A percentile compares a stretch with the other conserved stretches of the same genome.
phyloP scores from a whole-genome alignment of 2,113 vertebrate species.

The Colossoma macropomum region DNA sequence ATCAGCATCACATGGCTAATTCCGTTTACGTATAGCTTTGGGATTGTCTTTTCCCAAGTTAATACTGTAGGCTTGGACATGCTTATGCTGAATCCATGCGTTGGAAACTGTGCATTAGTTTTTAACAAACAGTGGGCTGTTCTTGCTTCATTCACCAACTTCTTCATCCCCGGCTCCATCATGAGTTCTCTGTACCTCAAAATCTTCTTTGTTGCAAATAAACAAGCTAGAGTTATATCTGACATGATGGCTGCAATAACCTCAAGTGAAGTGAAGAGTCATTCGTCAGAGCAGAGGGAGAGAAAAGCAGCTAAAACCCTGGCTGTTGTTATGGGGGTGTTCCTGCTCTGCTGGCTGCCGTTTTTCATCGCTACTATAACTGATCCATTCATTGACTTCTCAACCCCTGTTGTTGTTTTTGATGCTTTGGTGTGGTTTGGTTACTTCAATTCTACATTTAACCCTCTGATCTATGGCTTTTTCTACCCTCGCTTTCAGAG shows the following conservation, averaged over 20 bases:
- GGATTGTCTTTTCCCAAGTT: conserved; percentile 3
- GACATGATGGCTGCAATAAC: background rate
- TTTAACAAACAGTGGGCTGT: conserved; percentile 39
- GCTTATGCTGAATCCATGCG: conserved; percentile 1
- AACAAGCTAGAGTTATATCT: conserved; percentile 31
- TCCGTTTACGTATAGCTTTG: conserved; percentile 9
- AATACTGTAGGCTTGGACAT: background rate
- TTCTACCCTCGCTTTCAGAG: conserved; percentile 53
- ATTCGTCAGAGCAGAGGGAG: conserved; percentile 19
- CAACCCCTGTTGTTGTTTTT: conserved; percentile 46
- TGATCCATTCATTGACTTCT: conserved; percentile 45
- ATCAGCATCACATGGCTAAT: conserved; percentile 35
- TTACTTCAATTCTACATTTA: conserved; percentile 54
- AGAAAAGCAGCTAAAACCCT: conserved; percentile 44
- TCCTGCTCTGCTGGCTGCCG: too few species aligned
- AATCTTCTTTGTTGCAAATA: conserved; percentile 33
- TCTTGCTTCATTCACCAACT: background rate
- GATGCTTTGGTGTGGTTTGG: conserved; percentile 56
- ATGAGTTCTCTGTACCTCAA: conserved; percentile 46
- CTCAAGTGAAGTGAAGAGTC: background rate
- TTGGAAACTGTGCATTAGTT: conserved; percentile 21
- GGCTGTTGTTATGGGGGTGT: conserved; percentile 49
- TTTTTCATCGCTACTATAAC: conserved; percentile 45
- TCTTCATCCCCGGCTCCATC: conserved; percentile 31
- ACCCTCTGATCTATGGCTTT: conserved; percentile 52